These are phyloP conservation scores for Saccostrea glomerata DNA, from an alignment of 1,140 invertebrate species.

Conservation along the genomic window DNA sequence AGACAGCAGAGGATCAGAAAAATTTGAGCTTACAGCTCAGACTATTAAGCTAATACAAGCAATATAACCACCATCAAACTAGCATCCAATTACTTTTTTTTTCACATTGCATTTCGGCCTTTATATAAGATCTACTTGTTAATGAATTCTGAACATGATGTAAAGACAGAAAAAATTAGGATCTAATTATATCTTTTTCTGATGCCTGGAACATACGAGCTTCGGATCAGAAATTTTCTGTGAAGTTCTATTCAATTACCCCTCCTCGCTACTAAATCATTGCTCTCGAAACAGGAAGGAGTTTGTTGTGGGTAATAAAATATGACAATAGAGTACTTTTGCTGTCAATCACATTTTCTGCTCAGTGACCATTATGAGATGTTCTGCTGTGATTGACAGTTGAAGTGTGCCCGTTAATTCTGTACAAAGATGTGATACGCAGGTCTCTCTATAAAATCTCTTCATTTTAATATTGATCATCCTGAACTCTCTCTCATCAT, in stretches of 20 bases:
- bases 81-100: too few relatives aligned
- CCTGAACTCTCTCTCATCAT: neutral
- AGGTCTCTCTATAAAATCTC: neutral
- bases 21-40: too few relatives aligned
- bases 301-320: slow-evolving; percentile 22
- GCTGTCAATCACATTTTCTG: neutral
- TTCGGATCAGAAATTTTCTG: neutral
- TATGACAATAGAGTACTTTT: neutral
- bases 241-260: neutral
- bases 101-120: too few relatives aligned
- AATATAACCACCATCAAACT: too few relatives aligned
- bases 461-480: slow-evolving; percentile 4
- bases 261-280: neutral
- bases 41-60: too few relatives aligned
- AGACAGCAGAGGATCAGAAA: too few relatives aligned
- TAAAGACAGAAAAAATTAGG: too few relatives aligned
- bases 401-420: neutral
- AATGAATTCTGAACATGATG: too few relatives aligned
- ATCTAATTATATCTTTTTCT: too few relatives aligned
- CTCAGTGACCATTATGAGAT: neutral
- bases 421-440: neutral
- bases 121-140: too few relatives aligned
- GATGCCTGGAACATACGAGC: neutral
- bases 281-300: neutral
- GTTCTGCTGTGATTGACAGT: neutral